These are phyloP conservation scores for Xylocopa sonorina DNA, from an alignment of 1,140 invertebrate genomes.

Conservation along the genomic window DNA sequence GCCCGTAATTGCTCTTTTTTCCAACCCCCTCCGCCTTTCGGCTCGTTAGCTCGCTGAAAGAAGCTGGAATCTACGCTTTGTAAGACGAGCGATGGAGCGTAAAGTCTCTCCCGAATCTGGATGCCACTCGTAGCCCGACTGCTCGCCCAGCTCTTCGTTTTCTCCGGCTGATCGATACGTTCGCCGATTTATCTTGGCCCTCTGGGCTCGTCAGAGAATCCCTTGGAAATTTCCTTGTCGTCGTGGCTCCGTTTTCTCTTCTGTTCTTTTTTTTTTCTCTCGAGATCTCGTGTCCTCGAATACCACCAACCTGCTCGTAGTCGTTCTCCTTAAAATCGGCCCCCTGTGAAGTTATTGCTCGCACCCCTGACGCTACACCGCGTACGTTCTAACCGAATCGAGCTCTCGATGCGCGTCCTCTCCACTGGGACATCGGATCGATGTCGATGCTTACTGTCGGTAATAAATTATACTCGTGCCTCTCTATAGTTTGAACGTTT, in stretches of 20 bases:
- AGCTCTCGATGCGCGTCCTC: neutral
- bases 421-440: neutral
- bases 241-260: neutral
- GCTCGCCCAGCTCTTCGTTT: slow-evolving; percentile 1
- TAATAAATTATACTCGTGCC: neutral
- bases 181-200: slow-evolving; percentile 41
- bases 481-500: neutral
- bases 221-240: slow-evolving; percentile 29
- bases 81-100: slow-evolving; percentile 68
- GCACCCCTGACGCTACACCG: neutral
- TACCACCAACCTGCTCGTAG: too few species aligned
- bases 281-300: neutral
- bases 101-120: slow-evolving; percentile 64
- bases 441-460: neutral
- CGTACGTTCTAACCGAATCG: neutral
- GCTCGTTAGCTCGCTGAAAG: slow-evolving; percentile 66
- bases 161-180: slow-evolving; percentile 30
- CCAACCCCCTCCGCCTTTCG: slow-evolving; percentile 51
- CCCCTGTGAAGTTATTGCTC: neutral
- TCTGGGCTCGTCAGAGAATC: slow-evolving; percentile 25
- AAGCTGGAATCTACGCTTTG: slow-evolving; percentile 66
- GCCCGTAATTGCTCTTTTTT: slow-evolving; percentile 65
- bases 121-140: slow-evolving; percentile 36
- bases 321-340: neutral
- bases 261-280: too few species aligned